Base-by-base conservation (phyloP, 2,113 vertebrate genomes). In the Brachionichthys hirsutus region DNA sequence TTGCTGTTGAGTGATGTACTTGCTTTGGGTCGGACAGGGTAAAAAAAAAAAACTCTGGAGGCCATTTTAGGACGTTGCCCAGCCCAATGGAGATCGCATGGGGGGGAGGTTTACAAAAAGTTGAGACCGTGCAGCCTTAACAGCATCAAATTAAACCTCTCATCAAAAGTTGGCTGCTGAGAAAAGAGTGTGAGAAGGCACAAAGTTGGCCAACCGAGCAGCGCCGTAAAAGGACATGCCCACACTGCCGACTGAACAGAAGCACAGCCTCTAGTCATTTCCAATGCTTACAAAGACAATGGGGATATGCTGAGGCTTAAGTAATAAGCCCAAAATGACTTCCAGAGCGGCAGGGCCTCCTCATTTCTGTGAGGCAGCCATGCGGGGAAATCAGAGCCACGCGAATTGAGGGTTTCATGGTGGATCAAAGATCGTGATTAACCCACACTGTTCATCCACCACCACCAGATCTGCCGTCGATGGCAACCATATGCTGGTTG, bases 391-490 rank as follows among this genome's bases (percentile, higher is more conserved):
- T 87, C 82, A 88, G 78, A 88, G 85, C 81, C 84, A 88, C 77
- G 73, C 67, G 73, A 89, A 73, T 61, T 22, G 59, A 75, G 73
- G 73, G 54, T 82, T 83, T 85, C 43, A 12, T 42, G 56, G 18
- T 77, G 82, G 87, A 88, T 90, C 87, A 89, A 91, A 90, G 88
- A 88, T 89, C 60, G 68, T 86, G 83, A 89, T 90, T 89, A 85
- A 85, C 67, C 76, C 55, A 46, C 73, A 60, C 73, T 85, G 85
- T 88, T 86, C 88, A 40, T 84, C 85, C 78, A 60, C 73, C 76
- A 72, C 80, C 73, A 80, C 54, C 51, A 81, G 77, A 88, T 85
- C 85, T 84, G 75, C 76, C 15, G 18, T 67, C 87, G 68, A 88
- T 86, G 81, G 86, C 75, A 83, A 83, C 84, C 89, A 87, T 88